phyloP scores from a whole-genome alignment of 1,140 invertebrate genomes.

The Sitophilus oryzae region DNA sequence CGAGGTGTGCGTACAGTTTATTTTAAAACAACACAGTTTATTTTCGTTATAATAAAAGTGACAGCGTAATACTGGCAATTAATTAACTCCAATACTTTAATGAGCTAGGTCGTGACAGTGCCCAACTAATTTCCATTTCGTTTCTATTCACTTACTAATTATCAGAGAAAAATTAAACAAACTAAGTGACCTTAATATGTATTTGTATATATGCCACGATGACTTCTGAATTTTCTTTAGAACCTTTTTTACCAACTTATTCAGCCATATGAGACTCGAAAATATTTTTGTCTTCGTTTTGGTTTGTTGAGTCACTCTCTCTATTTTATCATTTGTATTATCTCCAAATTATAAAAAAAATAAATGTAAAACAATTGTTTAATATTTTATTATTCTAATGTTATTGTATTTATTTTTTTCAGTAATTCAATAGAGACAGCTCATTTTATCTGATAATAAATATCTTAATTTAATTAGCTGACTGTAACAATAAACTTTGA shows the following conservation, averaged over 20 bases:
- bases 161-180: constrained; percentile 8
- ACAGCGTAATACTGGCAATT: constrained; percentile 25
- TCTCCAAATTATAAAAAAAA: neutral
- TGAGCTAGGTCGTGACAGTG: constrained; percentile 1
- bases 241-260: no score
- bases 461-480: neutral
- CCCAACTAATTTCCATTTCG: neutral
- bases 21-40: constrained; percentile 23
- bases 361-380: constrained; percentile 1
- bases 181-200: no score
- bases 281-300: neutral
- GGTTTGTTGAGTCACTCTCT: neutral
- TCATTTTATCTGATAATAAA: neutral
- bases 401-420: neutral
- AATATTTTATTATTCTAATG: neutral
- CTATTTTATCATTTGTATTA: neutral
- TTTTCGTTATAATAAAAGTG: constrained; percentile 28
- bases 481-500: neutral
- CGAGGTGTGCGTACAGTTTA: constrained; percentile 16
- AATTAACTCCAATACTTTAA: constrained; percentile 22
- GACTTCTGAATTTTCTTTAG: no score
- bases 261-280: no score
- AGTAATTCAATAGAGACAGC: neutral
- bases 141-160: no score
- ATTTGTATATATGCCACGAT: no score